These are phyloP conservation scores for Philypnodon macrostomus DNA, from an alignment of 2,797 vertebrate genomes.

Conservation along the genomic window DNA sequence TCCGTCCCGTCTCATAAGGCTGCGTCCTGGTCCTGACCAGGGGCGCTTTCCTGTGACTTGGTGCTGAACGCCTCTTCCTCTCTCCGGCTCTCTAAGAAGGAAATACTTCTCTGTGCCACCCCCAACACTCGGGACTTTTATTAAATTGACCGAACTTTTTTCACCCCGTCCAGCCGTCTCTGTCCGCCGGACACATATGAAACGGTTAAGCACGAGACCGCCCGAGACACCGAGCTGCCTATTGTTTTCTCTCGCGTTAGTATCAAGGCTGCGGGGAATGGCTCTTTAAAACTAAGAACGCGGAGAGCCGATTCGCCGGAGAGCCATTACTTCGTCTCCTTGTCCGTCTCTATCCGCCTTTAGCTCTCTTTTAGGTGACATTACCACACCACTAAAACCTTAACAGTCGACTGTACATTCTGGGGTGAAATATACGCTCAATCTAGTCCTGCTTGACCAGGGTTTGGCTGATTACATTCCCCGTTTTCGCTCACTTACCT, in stretches of 20 bases:
- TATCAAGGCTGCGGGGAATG: conserved; percentile 59
- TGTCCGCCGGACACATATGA: conserved; percentile 51
- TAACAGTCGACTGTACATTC: background rate
- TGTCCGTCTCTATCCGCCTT: conserved; percentile 34
- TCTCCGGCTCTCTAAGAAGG: conserved; percentile 67
- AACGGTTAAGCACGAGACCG: conserved; percentile 62
- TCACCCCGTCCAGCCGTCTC: conserved; percentile 16
- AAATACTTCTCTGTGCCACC: conserved; percentile 60
- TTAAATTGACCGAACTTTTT: conserved; percentile 63
- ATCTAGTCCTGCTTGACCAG: conserved; percentile 38
- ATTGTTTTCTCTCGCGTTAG: conserved; percentile 66
- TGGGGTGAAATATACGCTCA: conserved; percentile 21
- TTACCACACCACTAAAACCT: conserved; percentile 35
- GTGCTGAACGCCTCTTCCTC: conserved; percentile 80
- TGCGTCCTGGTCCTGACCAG: conserved; percentile 53
- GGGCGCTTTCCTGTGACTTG: conserved; percentile 81
- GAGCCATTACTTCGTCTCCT: conserved; percentile 64
- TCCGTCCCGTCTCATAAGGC: conserved; percentile 12
- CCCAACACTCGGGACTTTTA: conserved; percentile 42
- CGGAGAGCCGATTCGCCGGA: conserved; percentile 67
- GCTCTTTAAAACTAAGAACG: conserved; percentile 73
- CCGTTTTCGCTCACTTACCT: conserved; percentile 82
- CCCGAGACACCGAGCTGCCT: conserved; percentile 45
- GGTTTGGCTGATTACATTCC: conserved; percentile 61
- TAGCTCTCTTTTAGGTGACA: conserved; percentile 26